Evolutionary conservation across 2,888 invertebrate genomes (phyloP).

Genomic region (Leptinotarsa peninsularis): DNA sequence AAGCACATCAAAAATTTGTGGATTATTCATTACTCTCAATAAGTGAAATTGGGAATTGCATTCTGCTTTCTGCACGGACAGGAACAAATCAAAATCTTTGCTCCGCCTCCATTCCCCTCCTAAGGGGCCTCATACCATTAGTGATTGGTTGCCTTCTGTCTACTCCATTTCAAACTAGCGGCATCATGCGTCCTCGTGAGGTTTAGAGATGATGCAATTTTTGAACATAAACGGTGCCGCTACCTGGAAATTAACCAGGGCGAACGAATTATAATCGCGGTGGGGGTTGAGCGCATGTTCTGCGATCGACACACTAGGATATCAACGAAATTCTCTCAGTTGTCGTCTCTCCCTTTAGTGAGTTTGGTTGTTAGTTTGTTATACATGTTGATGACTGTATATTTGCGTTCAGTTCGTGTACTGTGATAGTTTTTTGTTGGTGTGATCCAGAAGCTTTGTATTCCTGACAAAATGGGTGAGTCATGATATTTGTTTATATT

Average conservation of each 20-base stretch:
- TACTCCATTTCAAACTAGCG: slow-evolving; percentile 38
- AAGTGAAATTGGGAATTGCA: too few species aligned
- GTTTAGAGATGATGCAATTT: neutral
- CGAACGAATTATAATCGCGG: neutral
- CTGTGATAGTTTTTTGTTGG: slow-evolving; percentile 2
- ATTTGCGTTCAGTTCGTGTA: slow-evolving; percentile 25
- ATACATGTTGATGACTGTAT: slow-evolving; percentile 16
- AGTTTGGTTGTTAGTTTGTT: slow-evolving; percentile 14
- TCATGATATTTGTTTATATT: slow-evolving; percentile 3
- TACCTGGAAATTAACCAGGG: neutral
- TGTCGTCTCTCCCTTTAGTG: slow-evolving; percentile 11
- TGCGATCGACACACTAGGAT: neutral
- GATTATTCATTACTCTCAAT: too few species aligned
- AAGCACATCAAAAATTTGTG: too few species aligned
- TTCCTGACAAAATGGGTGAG: slow-evolving; percentile 31
- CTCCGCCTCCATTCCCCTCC: slow-evolving; percentile 44
- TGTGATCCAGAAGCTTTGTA: neutral
- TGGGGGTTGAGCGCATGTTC: slow-evolving; percentile 8
- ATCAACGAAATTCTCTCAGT: slow-evolving; percentile 4
- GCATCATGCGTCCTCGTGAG: slow-evolving; percentile 20
- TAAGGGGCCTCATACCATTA: slow-evolving; percentile 20
- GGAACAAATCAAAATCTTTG: slow-evolving; percentile 47
- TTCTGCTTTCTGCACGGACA: slow-evolving; percentile 13
- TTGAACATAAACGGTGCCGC: slow-evolving; percentile 21
- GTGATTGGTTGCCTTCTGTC: slow-evolving; percentile 38